A percentile compares a stretch with the other conserved stretches of the same genome.
phyloP scores from a whole-genome alignment of 2,797 vertebrate species.

The Enteromius anoplus region DNA sequence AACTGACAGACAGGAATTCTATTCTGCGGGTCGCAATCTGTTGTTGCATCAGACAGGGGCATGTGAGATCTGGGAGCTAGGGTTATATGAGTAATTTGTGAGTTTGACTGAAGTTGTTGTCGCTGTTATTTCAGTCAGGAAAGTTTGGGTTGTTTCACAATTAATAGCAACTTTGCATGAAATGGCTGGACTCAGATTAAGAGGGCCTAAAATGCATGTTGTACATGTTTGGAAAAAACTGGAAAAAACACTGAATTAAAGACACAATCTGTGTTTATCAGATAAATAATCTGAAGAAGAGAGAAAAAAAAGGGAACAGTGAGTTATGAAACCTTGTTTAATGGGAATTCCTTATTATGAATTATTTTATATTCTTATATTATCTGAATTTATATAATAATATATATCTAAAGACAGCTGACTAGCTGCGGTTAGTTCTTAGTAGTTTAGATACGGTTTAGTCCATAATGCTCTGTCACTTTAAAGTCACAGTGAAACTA shows the following conservation, averaged over 20 bases:
- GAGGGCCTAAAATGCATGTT: constrained; percentile 22
- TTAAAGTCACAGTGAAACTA: background rate
- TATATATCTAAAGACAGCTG: background rate
- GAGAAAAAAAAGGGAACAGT: no score
- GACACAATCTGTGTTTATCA: no score
- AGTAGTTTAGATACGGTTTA: background rate
- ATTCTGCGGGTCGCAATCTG: background rate
- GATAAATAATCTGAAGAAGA: background rate
- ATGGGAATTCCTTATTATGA: background rate
- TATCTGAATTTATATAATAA: background rate
- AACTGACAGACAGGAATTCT: constrained; percentile 21
- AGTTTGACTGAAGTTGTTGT: constrained; percentile 8
- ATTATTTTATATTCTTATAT: background rate
- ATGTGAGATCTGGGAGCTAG: background rate
- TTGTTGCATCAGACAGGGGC: constrained; percentile 13
- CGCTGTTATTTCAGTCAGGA: background rate
- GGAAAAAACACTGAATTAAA: background rate
- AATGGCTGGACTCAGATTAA: background rate
- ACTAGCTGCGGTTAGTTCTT: no score
- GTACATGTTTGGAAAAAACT: constrained; percentile 9
- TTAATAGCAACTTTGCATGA: constrained; percentile 19
- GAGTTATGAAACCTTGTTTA: background rate
- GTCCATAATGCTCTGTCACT: background rate
- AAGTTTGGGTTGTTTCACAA: constrained; percentile 13
- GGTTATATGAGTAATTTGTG: no score